phyloP scores from a whole-genome alignment of 2,888 invertebrate genomes.

The Diarsia rubi region DNA sequence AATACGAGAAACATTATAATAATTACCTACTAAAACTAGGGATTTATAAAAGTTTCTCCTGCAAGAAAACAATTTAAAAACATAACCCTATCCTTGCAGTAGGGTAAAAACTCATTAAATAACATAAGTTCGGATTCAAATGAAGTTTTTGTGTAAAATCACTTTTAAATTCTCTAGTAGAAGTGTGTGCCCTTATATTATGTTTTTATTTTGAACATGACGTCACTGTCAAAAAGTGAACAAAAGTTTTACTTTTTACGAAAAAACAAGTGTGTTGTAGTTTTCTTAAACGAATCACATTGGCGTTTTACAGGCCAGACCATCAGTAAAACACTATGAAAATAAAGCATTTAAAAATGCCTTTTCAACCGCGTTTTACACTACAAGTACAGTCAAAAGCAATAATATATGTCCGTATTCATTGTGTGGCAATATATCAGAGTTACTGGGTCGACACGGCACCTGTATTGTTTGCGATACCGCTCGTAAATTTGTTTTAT shows the following conservation, averaged over 20 bases:
- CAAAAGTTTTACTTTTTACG: not conserved
- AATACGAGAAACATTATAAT: too few relatives aligned
- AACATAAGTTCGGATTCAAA: not conserved
- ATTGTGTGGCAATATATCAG: slow-evolving; percentile 63
- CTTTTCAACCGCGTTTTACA: slow-evolving; percentile 1
- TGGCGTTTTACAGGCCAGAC: not conserved
- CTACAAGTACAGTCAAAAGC: slow-evolving; percentile 34
- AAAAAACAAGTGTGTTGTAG: not conserved
- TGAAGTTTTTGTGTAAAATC: not conserved
- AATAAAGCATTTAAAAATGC: not conserved
- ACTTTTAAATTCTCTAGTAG: not conserved
- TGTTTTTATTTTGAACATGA: not conserved
- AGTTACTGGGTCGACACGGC: slow-evolving; percentile 32
- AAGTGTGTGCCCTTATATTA: not conserved
- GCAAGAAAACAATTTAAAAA: not conserved
- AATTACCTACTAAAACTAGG: too few relatives aligned
- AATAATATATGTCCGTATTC: slow-evolving; percentile 54
- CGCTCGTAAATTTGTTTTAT: slow-evolving; percentile 77
- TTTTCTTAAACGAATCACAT: not conserved
- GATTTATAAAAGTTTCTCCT: not conserved
- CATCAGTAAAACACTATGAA: not conserved
- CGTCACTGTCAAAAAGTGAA: too few relatives aligned
- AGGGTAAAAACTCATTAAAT: not conserved
- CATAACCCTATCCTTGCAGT: too few relatives aligned
- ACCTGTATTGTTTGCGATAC: slow-evolving; percentile 72